Conservation (phyloP, 2,888 invertebrate genomes). For the Odontomyia ornata region DNA sequence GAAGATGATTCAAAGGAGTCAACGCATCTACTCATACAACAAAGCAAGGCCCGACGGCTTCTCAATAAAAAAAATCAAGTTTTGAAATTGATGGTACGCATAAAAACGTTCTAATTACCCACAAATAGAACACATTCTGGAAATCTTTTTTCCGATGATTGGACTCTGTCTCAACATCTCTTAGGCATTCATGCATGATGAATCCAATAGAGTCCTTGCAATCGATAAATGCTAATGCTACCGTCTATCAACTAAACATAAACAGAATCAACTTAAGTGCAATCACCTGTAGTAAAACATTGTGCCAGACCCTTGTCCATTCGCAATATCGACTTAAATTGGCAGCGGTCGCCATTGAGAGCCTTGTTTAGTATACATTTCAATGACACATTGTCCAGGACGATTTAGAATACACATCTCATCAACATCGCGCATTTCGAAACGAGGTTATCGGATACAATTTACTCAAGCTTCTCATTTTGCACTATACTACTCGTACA, state of each 20-base stretch:
- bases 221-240: neutral
- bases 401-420: neutral
- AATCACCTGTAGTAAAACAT: conserved; percentile 5
- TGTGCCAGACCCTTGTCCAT: neutral
- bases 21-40: no score
- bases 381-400: neutral
- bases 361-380: neutral
- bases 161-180: no score
- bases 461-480: neutral
- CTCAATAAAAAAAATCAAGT: no score
- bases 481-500: no score
- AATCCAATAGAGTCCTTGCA: neutral
- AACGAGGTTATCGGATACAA: neutral
- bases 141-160: no score
- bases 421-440: neutral
- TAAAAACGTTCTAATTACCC: no score
- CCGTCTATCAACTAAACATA: neutral
- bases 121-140: no score
- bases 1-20: no score
- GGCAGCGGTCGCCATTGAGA: neutral
- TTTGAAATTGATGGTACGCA: no score
- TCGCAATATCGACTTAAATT: conserved; percentile 3
- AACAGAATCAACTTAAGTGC: neutral
- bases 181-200: no score
- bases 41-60: no score